Base-by-base conservation (phyloP, 2,113 vertebrate species). In the Indicator maculatus region DNA sequence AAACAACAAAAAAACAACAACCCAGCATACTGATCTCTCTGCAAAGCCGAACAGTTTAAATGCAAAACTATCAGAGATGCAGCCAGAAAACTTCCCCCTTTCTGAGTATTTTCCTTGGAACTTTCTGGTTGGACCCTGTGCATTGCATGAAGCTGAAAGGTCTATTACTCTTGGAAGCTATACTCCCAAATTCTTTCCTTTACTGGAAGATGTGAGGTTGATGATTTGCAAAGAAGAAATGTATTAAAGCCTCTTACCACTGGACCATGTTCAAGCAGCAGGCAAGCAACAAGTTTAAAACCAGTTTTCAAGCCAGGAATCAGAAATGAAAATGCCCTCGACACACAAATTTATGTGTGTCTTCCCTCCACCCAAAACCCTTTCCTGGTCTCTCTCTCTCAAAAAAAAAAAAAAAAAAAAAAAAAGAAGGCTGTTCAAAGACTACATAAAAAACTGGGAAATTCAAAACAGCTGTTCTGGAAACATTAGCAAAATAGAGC, bases 181-280 rank as follows among this genome's bases (percentile, higher is more conserved):
- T 80, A 84, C 52, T 88, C 80, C 24, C 75, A 94, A 91, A 95
- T 97, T 96, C 92, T 73, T 97, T 96, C 91, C 91, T 90, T 94
- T 80, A 91, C 87, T 91, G 86, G 87, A 96, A 96, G 93, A 92
- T 64, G 81, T 84, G 88, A 93, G 66, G 86, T 87, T 95, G 93
- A 96, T 86, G 65, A 96, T 91, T 92, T 96, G 84, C 82, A 95
- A 95, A 86, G 81, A 83, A 96, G 92, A 95, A 96, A 95, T 39
- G n/a, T 66, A 76, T 74, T 94, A 94, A 93, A 92, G 78, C 76
- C 70, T 96, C 69, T 93, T 94, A 91, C 70, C 87, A 91, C 67
- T 95, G 93, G 91, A 95, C 55, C 66, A 71, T 3, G 7, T 83
- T 96, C 95, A 96, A 97, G 91, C 82, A 95, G 85, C 78, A 95